Base-by-base conservation (phyloP, 2,113 vertebrate species). In the Paralichthys olivaceus region DNA sequence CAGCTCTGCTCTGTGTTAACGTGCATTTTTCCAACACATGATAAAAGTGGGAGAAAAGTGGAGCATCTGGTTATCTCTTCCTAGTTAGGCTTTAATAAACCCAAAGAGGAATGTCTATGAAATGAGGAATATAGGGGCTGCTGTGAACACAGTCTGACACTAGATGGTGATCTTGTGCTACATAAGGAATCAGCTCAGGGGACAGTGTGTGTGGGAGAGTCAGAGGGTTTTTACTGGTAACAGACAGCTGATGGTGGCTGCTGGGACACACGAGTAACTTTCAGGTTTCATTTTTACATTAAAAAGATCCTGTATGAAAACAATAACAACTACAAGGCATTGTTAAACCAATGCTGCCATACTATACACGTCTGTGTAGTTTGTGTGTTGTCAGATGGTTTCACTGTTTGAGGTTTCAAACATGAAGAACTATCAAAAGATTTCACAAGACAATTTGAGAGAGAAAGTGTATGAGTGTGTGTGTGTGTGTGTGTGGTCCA, bases 111-210 rank as follows among this genome's bases (percentile, higher is more conserved):
- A 81, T 56, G 71, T 63, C n/a, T 55, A 62, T 65, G 59, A 80
- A 43, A 58, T 0, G 54, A 56, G 17, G 45, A 28, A 4, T 65
- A 59, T 1, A 22, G 19, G 29, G 2, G 0, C 54, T 66, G 85
- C 68, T 66, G 56, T 86, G 47, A 55, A 54, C 32, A 23, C 51
- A 20, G 20, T 63, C 67, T 20, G 76, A 84, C 91, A 89, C 89
- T 87, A 90, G 91, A 88, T 86, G 90, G 90, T 54, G 81, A 84
- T 85, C 70, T 85, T 88, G 90, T 79, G 81, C 77, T 78, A 28
- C 23, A 34, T 29, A 70, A 83, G 59, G 34, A 0, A 54, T 58
- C 9, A 37, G 37, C 37, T 40, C 37, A 40, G 37, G 37, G 3
- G 37, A 40, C 12, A 0, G 37, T 13, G 12, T 40, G 37, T 13